Conservation (phyloP, 1,140 invertebrate genomes). For the Hycleus phaleratus region DNA sequence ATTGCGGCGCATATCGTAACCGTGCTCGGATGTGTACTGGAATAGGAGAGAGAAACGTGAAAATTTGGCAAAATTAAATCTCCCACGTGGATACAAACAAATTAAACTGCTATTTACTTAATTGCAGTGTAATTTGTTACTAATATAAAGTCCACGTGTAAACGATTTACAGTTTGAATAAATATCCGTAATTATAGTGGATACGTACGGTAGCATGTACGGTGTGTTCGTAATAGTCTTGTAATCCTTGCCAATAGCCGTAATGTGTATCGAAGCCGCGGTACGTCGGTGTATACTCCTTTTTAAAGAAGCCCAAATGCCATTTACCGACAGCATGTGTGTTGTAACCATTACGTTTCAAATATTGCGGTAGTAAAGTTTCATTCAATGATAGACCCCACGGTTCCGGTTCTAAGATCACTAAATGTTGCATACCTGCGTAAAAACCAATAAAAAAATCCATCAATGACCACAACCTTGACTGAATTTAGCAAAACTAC, state of each 20-base stretch:
- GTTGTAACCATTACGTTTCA: constrained; percentile 67
- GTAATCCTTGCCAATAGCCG: constrained; percentile 74
- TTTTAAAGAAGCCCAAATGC: constrained; percentile 68
- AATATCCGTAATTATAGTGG: not conserved
- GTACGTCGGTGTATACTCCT: constrained; percentile 66
- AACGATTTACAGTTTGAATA: too few relatives aligned
- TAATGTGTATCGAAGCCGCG: constrained; percentile 81
- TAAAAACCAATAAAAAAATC: too few relatives aligned
- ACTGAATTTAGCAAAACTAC: too few relatives aligned
- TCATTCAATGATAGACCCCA: constrained; percentile 63
- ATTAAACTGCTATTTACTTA: not conserved
- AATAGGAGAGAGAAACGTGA: constrained; percentile 3
- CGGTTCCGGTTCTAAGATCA: constrained; percentile 63
- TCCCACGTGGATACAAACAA: not conserved
- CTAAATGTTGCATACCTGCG: constrained; percentile 72
- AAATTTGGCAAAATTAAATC: not conserved
- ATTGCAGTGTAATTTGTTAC: too few relatives aligned
- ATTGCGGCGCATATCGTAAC: constrained; percentile 63
- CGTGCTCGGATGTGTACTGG: constrained; percentile 38
- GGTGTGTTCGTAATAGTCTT: constrained; percentile 75
- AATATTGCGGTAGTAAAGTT: constrained; percentile 62
- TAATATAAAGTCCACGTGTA: too few relatives aligned
- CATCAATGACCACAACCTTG: too few relatives aligned
- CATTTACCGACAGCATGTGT: constrained; percentile 87
- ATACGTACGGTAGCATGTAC: constrained; percentile 48